phyloP scores from a whole-genome alignment of 2,797 vertebrate species.

The Anguilla anguilla region DNA sequence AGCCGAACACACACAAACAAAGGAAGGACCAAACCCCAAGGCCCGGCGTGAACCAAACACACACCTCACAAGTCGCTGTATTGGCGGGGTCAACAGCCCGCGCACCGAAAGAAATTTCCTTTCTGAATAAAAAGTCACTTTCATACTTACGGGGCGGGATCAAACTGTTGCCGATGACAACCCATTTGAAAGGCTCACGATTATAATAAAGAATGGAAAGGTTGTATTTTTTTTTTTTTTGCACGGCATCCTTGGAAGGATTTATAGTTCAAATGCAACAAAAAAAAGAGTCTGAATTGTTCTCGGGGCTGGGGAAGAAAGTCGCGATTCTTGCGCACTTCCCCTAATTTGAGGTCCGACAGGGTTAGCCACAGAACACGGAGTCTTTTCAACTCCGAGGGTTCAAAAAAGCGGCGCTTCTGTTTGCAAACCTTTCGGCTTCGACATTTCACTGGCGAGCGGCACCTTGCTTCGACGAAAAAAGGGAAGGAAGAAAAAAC shows the following conservation, averaged over 20 bases:
- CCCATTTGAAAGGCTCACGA: not conserved
- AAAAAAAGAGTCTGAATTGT: conserved; percentile 14
- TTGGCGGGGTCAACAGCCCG: conserved; percentile 40
- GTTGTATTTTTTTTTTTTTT: not conserved
- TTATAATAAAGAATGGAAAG: conserved; percentile 25
- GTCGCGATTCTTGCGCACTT: not conserved
- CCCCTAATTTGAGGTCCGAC: not conserved
- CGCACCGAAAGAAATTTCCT: not conserved
- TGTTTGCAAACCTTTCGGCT: conserved; percentile 3
- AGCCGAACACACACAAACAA: conserved; percentile 8
- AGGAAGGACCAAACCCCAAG: conserved; percentile 30
- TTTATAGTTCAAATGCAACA: conserved; percentile 11
- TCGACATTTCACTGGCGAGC: not conserved
- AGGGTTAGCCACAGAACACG: not conserved
- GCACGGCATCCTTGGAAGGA: conserved; percentile 4
- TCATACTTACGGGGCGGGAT: not conserved
- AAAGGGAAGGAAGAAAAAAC: not conserved
- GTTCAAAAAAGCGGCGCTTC: not conserved
- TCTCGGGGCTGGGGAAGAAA: conserved; percentile 9
- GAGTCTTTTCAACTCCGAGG: conserved; percentile 3
- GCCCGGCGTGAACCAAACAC: conserved; percentile 32
- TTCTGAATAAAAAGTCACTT: not conserved
- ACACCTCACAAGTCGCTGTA: conserved; percentile 49
- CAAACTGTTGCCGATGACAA: not conserved
- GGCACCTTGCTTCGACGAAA: not conserved